Percentiles rank a stretch among this genome's conserved stretches.
Conservation (phyloP, 2,888 invertebrate species). For the Cyaniris semiargus region DNA sequence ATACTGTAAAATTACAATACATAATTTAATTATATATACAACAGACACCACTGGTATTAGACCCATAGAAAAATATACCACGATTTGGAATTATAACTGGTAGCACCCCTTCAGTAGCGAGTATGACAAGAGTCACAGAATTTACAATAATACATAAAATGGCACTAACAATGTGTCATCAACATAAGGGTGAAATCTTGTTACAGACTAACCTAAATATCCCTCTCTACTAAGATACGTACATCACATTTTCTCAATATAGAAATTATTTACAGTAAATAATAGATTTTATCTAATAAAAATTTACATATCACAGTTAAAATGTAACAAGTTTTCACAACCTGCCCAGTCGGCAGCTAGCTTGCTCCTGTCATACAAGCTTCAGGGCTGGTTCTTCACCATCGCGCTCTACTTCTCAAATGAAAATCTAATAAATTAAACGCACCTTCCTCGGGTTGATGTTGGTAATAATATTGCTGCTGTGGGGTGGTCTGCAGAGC, state of each 20-base stretch:
- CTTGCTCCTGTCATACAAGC: constrained; percentile 82
- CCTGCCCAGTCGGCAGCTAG: constrained; percentile 68
- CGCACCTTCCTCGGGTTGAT: constrained; percentile 81
- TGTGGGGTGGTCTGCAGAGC: constrained; percentile 71
- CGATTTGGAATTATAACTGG: constrained; percentile 80
- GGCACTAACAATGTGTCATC: constrained; percentile 78
- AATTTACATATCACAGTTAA: constrained; percentile 80
- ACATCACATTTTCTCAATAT: constrained; percentile 70
- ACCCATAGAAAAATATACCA: constrained; percentile 80
- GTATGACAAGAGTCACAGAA: constrained; percentile 81
- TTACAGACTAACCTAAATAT: constrained; percentile 77
- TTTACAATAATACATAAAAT: constrained; percentile 79
- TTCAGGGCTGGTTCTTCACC: constrained; percentile 81
- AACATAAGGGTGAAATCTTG: constrained; percentile 78
- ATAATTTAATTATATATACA: constrained; percentile 71
- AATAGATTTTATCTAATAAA: constrained; percentile 78
- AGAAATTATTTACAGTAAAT: constrained; percentile 74
- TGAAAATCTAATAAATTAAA: constrained; percentile 81
- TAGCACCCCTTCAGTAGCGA: constrained; percentile 82
- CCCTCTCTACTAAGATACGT: constrained; percentile 66
- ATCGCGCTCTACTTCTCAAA: constrained; percentile 80
- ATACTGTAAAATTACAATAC: constrained; percentile 79
- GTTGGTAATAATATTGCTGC: constrained; percentile 80
- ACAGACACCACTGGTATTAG: constrained; percentile 78
- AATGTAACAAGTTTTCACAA: constrained; percentile 80